A percentile compares a stretch with the other conserved stretches of the same genome.
Conservation (phyloP, 2,113 vertebrate genomes). For the Hippocampus guttulatus region DNA sequence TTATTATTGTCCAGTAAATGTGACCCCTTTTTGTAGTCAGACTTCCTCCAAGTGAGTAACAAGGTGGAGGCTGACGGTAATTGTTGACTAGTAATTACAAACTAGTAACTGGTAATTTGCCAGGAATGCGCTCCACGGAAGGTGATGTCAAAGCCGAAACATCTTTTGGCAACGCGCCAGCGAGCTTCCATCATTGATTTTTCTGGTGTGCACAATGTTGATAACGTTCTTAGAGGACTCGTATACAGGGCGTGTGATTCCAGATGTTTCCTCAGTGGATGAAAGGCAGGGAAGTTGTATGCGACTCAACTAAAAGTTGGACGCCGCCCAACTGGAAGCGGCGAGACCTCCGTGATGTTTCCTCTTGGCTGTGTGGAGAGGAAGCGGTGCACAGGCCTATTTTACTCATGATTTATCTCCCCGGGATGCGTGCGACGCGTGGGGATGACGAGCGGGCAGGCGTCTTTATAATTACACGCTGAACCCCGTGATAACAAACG, state of each 20-base stretch:
- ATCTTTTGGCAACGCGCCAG: constrained; percentile 48
- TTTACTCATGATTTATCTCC: constrained; percentile 54
- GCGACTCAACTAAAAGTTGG: constrained; percentile 57
- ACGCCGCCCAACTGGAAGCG: constrained; percentile 55
- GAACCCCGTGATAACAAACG: constrained; percentile 39
- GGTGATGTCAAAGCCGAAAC: constrained; percentile 61
- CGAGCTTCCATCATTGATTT: constrained; percentile 57
- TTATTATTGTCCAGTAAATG: not conserved
- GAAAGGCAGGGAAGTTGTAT: constrained; percentile 60
- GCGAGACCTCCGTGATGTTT: constrained; percentile 48
- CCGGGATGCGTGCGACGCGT: constrained; percentile 55
- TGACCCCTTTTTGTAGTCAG: not conserved
- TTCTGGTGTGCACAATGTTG: constrained; percentile 49
- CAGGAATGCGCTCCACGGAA: constrained; percentile 37
- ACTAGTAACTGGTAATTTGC: no score
- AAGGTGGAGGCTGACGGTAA: constrained; percentile 41
- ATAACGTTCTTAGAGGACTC: constrained; percentile 57
- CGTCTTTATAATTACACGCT: constrained; percentile 37
- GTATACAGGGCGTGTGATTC: constrained; percentile 54
- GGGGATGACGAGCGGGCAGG: constrained; percentile 42
- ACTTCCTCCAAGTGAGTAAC: constrained; percentile 20
- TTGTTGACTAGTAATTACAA: no score
- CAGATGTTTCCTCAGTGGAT: constrained; percentile 77
- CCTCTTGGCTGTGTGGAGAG: constrained; percentile 28
- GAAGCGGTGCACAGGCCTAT: constrained; percentile 32